Base-by-base conservation (phyloP, 2,888 invertebrate species). In the Thecocarcelia acutangulata region DNA sequence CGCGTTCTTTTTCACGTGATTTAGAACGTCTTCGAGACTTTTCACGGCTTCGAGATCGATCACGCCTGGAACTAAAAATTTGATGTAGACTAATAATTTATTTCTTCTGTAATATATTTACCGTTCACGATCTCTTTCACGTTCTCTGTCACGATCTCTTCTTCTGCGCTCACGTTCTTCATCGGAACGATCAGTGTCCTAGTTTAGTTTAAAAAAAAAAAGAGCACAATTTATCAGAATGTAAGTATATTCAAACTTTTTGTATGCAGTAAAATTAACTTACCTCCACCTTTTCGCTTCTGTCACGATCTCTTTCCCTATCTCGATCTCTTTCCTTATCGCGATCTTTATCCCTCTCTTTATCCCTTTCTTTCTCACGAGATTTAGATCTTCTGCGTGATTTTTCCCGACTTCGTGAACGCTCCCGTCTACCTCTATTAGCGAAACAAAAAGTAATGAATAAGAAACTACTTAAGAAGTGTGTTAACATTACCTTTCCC, bases 21-120 rank as follows among this genome's bases (percentile, higher is more conserved):
- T 93, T 90, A 0, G 94, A 93, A 72, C 94, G 91, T 11, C 94
- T 94, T 12, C 94, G 92, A n/a, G 94, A 94, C 74, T 94, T 92
- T 80, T 94, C 94, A 15, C 94, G 91, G 73, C 94, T 91, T 87
- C 94, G 93, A 5, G 94, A 94, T 83, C 94, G 93, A 28, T 90
- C 90, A 12, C 89, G 87, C 11, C 90, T 84, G 6, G 89, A 86
- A 48, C 88, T 87, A 24, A 56, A 86, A 58, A 24, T 81, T 75
- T 46, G 74, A 76, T 33, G 5, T 21, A 58, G 13, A 15, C n/a
- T 13, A 24, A 48, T 24, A n/a, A n/a, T 15, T 13, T 40, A 9
- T 11, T 13, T 42, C 13, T 48, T 9, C 40, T 61, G 12, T 11
- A 59, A 1, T 4, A 12, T 19, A 63, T 73, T 3, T 87, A 89